Conservation (phyloP, 2,113 vertebrate species). For the Penelope pileata region DNA sequence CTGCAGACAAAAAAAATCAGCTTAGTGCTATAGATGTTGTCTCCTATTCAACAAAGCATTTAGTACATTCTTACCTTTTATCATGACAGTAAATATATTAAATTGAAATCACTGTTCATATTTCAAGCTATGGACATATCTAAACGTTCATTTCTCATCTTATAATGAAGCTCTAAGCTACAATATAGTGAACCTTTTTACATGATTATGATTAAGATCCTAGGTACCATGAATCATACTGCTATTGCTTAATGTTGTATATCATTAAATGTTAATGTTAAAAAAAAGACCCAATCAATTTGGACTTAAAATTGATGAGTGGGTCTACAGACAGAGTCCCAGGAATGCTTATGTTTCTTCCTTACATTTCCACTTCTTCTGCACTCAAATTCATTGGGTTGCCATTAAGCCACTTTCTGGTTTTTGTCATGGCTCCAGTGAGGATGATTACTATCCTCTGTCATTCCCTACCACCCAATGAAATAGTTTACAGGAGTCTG, state of each 20-base stretch:
- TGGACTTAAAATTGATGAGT: not conserved
- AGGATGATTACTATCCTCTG: not conserved
- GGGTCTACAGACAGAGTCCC: not conserved
- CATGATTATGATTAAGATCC: not conserved
- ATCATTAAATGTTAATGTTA: conserved; percentile 4
- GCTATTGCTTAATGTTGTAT: not conserved
- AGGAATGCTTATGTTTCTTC: not conserved
- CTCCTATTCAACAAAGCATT: not conserved
- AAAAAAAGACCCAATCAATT: not conserved
- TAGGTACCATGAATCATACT: not conserved
- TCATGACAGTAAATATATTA: not conserved
- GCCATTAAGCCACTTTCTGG: not conserved
- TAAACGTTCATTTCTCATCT: not conserved
- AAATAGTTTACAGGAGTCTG: not conserved
- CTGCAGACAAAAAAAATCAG: not conserved
- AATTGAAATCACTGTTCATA: not conserved
- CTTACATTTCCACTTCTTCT: not conserved
- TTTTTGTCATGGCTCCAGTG: not conserved
- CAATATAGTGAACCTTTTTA: not conserved
- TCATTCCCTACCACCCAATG: not conserved
- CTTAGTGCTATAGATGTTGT: not conserved
- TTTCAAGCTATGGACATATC: not conserved
- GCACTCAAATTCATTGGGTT: not conserved
- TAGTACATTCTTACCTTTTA: not conserved
- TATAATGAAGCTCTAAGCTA: not conserved